phyloP scores from a whole-genome alignment of 1,140 invertebrate genomes.

The Plectrocnemia conspersa region DNA sequence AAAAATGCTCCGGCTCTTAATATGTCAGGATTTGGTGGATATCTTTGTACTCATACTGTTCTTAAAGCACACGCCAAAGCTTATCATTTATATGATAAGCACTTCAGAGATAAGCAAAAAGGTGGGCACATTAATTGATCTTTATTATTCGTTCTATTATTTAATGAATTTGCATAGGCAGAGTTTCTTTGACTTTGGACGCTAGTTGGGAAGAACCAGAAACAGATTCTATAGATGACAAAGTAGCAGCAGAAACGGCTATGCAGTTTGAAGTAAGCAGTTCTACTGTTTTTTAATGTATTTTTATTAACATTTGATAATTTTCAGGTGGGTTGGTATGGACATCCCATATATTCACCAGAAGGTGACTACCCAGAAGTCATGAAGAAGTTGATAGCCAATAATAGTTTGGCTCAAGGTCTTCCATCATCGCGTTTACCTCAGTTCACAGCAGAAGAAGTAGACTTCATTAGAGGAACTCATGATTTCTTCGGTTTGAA shows the following conservation, averaged over 20 bases:
- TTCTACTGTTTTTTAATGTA: background rate
- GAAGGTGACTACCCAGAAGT: constrained; percentile 60
- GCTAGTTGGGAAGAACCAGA: constrained; percentile 49
- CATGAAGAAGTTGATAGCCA: constrained; percentile 53
- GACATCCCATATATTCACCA: constrained; percentile 54
- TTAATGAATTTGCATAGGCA: constrained; percentile 39
- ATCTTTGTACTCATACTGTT: constrained; percentile 50
- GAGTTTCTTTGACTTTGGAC: constrained; percentile 50
- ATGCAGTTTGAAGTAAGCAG: constrained; percentile 41
- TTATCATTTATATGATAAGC: constrained; percentile 54
- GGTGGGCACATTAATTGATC: constrained; percentile 2
- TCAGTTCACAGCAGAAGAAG: constrained; percentile 53
- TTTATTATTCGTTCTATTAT: constrained; percentile 2
- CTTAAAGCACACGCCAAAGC: constrained; percentile 53
- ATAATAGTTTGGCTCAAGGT: constrained; percentile 54
- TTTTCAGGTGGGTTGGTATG: constrained; percentile 56
- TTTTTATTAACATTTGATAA: background rate
- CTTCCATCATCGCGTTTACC: constrained; percentile 54
- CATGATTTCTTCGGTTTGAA: constrained; percentile 62
- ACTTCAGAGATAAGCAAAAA: constrained; percentile 39
- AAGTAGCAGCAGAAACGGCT: constrained; percentile 45
- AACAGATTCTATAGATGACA: constrained; percentile 40
- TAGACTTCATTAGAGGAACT: constrained; percentile 53
- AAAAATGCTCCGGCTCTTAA: constrained; percentile 41
- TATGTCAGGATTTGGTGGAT: constrained; percentile 43